Conservation (phyloP, 2,888 invertebrate genomes). For the Sarcophaga rosellei region DNA sequence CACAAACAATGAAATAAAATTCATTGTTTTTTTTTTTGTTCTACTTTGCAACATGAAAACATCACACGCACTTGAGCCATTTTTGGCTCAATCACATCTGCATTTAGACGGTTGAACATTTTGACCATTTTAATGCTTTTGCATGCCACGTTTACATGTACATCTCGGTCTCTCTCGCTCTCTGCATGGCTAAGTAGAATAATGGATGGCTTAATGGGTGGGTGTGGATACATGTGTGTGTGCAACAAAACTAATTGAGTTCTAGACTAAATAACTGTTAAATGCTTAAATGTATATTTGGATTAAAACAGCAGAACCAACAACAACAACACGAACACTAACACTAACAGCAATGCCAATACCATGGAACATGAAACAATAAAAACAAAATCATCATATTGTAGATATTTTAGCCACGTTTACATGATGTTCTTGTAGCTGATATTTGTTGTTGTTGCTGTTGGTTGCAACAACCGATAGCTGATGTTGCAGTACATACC, state of each 20-base stretch:
- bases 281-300: constrained; percentile 37
- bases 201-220: not conserved
- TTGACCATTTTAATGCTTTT: constrained; percentile 19
- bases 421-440: constrained; percentile 38
- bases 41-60: not conserved
- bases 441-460: not conserved
- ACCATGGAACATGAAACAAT: not conserved
- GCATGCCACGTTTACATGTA: not conserved
- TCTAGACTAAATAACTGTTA: constrained; percentile 56
- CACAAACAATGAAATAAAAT: constrained; percentile 8
- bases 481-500: constrained; percentile 8
- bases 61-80: not conserved
- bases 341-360: constrained; percentile 30
- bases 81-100: not conserved
- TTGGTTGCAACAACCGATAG: not conserved
- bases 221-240: not conserved
- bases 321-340: not conserved
- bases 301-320: not conserved
- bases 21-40: no score
- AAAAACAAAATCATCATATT: not conserved
- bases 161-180: not conserved
- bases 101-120: not conserved
- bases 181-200: not conserved
- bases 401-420: constrained; percentile 30
- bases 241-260: constrained; percentile 1